Conservation (phyloP, 2,888 invertebrate genomes). For the Diabrotica balteata region DNA sequence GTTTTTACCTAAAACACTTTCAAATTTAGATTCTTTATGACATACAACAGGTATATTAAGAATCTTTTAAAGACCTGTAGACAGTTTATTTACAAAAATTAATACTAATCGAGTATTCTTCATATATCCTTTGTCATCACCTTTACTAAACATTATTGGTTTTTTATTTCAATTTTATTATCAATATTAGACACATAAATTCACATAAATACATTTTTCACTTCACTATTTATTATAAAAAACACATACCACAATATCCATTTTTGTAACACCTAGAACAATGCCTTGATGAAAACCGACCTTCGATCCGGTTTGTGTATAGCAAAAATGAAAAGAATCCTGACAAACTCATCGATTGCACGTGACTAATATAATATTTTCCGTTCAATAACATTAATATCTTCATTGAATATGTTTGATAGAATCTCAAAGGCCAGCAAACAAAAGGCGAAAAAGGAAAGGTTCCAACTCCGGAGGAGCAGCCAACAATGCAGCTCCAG, state of each 20-base stretch:
- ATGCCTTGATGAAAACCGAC: too few species aligned
- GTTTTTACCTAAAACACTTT: too few species aligned
- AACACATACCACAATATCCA: not conserved
- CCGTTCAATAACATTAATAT: conserved; percentile 10
- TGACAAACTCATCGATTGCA: conserved; percentile 37
- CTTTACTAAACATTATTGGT: too few species aligned
- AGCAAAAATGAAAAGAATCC: conserved; percentile 51
- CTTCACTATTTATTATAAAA: not conserved
- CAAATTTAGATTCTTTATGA: too few species aligned
- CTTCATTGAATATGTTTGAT: conserved; percentile 37
- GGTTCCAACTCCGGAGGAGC: conserved; percentile 87
- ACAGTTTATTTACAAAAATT: too few species aligned
- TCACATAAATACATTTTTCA: too few species aligned
- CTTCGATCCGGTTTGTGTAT: conserved; percentile 32
- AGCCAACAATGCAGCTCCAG: conserved; percentile 83
- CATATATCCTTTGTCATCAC: too few species aligned
- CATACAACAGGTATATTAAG: too few species aligned
- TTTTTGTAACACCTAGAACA: not conserved
- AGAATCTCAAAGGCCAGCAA: conserved; percentile 94
- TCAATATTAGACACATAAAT: too few species aligned
- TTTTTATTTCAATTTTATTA: too few species aligned
- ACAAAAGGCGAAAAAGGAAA: conserved; percentile 96
- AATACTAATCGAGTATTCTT: too few species aligned
- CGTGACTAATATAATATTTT: conserved; percentile 26
- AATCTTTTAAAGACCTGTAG: too few species aligned